Evolutionary conservation across 2,797 vertebrate species (phyloP).

Genomic region (Pagetopsis macropterus): DNA sequence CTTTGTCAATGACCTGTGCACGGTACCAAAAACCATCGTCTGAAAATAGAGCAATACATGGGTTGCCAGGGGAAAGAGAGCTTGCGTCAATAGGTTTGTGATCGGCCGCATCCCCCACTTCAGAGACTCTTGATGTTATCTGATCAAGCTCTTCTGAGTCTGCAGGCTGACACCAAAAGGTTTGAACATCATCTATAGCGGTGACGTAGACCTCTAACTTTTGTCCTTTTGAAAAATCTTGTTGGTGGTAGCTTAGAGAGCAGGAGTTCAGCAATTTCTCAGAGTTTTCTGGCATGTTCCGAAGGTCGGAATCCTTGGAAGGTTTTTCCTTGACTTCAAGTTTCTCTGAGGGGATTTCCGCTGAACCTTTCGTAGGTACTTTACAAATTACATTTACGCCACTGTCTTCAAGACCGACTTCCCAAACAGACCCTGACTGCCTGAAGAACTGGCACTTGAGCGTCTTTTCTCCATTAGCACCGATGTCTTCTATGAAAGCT

Average conservation of each 20-base stretch:
- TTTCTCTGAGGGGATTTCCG: constrained; percentile 15
- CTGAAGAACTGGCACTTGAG: constrained; percentile 87
- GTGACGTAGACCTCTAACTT: constrained; percentile 82
- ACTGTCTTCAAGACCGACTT: constrained; percentile 85
- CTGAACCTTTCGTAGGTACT: constrained; percentile 42
- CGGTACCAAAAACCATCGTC: constrained; percentile 89
- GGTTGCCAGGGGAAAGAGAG: constrained; percentile 76
- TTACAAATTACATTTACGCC: constrained; percentile 77
- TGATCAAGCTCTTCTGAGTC: constrained; percentile 77
- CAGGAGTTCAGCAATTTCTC: background rate
- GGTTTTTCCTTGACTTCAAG: constrained; percentile 56
- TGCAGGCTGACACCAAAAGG: constrained; percentile 90
- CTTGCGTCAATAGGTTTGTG: constrained; percentile 22
- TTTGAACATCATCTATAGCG: constrained; percentile 79
- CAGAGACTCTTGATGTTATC: constrained; percentile 79
- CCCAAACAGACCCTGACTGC: constrained; percentile 85
- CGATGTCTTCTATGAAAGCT: constrained; percentile 81
- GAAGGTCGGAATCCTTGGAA: constrained; percentile 22
- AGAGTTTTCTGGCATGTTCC: background rate
- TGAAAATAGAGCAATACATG: constrained; percentile 85
- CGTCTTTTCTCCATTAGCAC: constrained; percentile 67
- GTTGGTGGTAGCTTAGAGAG: constrained; percentile 44
- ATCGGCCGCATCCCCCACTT: constrained; percentile 61
- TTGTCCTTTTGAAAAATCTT: constrained; percentile 73
- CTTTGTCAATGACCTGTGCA: constrained; percentile 80